These are phyloP conservation scores for Acanthochromis polyacanthus DNA, from an alignment of 2,113 vertebrate genomes.

Conservation along the genomic window DNA sequence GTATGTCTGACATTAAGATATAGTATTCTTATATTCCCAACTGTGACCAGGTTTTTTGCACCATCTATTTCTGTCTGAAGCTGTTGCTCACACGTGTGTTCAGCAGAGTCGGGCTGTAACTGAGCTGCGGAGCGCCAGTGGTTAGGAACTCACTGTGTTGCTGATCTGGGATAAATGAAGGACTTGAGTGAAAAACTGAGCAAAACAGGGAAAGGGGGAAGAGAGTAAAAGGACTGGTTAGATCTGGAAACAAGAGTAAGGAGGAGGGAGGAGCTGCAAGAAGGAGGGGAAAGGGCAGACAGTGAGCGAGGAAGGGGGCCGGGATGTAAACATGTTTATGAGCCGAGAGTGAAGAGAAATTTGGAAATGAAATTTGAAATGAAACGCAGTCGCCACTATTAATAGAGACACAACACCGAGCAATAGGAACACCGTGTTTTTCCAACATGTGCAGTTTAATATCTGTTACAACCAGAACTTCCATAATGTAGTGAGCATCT, in stretches of 20 bases:
- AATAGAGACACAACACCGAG: not conserved
- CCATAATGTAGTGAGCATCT: not conserved
- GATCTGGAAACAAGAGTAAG: constrained; percentile 19
- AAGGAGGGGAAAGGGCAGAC: constrained; percentile 40
- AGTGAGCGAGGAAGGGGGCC: not conserved
- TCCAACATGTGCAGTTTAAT: not conserved
- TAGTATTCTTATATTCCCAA: no score
- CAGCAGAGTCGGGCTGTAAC: constrained; percentile 25
- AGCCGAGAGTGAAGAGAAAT: constrained; percentile 10
- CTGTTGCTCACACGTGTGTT: not conserved
- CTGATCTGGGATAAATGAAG: not conserved
- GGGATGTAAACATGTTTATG: constrained; percentile 73
- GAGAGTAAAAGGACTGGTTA: not conserved
- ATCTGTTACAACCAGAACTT: not conserved
- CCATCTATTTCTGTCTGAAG: constrained; percentile 64
- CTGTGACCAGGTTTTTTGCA: not conserved
- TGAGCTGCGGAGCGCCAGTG: constrained; percentile 26
- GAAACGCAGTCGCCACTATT: constrained; percentile 1
- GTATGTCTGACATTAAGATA: not conserved
- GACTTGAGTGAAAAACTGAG: not conserved
- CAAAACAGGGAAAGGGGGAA: not conserved
- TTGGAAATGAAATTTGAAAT: not conserved
- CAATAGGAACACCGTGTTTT: not conserved
- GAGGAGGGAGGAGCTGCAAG: constrained; percentile 11
- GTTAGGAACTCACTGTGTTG: constrained; percentile 9